Base-by-base conservation (phyloP, 2,888 invertebrate species). In the Lydus trimaculatus region DNA sequence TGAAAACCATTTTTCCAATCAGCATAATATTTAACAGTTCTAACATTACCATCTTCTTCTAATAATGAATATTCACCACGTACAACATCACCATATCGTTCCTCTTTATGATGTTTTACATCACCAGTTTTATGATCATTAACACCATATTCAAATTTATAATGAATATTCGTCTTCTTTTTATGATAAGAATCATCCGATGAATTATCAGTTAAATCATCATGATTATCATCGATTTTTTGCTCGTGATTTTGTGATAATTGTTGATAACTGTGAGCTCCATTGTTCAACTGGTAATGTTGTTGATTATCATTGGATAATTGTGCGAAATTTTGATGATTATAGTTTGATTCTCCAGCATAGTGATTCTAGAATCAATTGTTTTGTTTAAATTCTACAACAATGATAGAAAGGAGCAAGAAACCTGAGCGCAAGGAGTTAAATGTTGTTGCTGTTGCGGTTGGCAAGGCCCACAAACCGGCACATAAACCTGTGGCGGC, bases 1-100 rank as follows among this genome's bases (percentile, higher is more conserved):
- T 92, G 92, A 87, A 93, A 93, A 79, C 92, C 92, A 76, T 91
- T 92, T 84, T 92, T 90, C 92, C 92, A 92, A 83, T 93, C 92
- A 66, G 92, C 92, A 66, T 90, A 89, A 84, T 93, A 93, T 84
- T 91, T 89, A 67, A 93, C 92, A 2, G 91, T 92, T 74, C 92
- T 88, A 66, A 92, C 90, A 72, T 91, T 91, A 66, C 92, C 92
- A 85, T 92, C 92, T 59, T 92, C 91, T 82, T 93, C 92, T 71
- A 91, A 80, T 48, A 86, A 75, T 11, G 84, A 84, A 76, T 86
- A 86, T 68, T 85, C 85, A 83, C 92, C 92, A 83, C 88, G 89
- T 28, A 92, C 92, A 43, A 91, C 90, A 80, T 92, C 92, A 1
- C 92, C 92, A 73, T 92, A 91, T 15, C 92, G 87, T 78, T 91